Evolutionary conservation across 2,797 vertebrate species (phyloP).

Genomic region (Threskiornis aethiopicus): DNA sequence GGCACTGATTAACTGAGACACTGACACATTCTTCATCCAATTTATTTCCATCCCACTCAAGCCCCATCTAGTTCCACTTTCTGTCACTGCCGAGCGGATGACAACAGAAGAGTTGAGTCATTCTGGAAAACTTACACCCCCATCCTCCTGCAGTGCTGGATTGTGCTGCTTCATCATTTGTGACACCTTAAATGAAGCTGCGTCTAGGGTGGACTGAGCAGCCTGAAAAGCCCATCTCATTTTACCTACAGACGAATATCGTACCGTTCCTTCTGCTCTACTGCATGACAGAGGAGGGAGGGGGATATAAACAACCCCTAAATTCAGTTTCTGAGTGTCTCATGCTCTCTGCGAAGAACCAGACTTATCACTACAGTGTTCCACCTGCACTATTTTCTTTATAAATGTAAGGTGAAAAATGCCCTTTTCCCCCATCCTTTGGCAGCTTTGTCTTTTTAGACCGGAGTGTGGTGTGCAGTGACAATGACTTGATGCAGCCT

Average conservation of each 20-base stretch:
- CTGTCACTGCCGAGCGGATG: neutral
- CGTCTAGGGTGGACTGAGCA: neutral
- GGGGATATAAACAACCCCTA: neutral
- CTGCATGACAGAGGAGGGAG: neutral
- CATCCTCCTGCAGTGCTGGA: neutral
- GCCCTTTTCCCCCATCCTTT: neutral
- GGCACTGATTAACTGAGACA: neutral
- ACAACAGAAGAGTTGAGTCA: conserved; percentile 25
- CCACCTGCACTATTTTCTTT: neutral
- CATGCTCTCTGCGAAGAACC: neutral
- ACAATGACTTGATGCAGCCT: neutral
- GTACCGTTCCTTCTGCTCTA: neutral
- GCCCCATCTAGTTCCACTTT: neutral
- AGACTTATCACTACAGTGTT: neutral
- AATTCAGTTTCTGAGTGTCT: neutral
- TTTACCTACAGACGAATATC: neutral
- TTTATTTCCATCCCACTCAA: neutral
- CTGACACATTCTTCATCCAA: neutral
- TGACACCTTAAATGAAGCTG: neutral
- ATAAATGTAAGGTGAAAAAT: neutral
- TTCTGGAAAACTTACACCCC: neutral
- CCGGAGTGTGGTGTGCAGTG: neutral
- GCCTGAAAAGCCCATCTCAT: neutral
- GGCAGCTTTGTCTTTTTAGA: neutral
- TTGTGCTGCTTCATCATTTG: neutral